These are phyloP conservation scores for Papilio dardanus DNA, from an alignment of 1,140 invertebrate species.

Conservation along the genomic window DNA sequence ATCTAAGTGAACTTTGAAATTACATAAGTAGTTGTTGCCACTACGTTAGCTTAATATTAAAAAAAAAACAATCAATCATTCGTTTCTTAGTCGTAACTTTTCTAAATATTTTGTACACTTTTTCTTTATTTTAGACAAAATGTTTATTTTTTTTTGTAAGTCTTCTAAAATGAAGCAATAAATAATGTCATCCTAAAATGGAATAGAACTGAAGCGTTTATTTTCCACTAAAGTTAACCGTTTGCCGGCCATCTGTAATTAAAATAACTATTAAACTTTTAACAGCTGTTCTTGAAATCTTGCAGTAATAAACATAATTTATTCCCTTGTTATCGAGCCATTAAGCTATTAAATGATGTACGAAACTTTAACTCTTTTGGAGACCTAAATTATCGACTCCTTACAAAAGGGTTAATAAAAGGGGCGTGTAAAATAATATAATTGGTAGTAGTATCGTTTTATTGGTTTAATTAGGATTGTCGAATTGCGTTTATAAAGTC, in stretches of 20 bases:
- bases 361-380: not conserved
- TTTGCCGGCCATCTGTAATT: slow-evolving; percentile 12
- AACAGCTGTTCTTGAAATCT: slow-evolving; percentile 11
- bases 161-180: no score
- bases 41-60: not conserved
- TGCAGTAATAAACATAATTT: slow-evolving; percentile 7
- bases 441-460: no score
- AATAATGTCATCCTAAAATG: no score
- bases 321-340: slow-evolving; percentile 11
- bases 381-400: not conserved
- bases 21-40: not conserved
- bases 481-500: no score
- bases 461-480: no score
- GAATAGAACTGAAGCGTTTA: not conserved
- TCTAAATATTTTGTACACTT: no score
- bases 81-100: not conserved
- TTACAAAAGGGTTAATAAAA: not conserved
- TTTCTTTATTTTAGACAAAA: no score
- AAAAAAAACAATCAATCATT: not conserved
- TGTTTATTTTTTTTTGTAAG: no score
- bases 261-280: slow-evolving; percentile 8
- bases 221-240: not conserved
- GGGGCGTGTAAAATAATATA: no score
- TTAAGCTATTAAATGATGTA: not conserved
- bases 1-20: not conserved